Percentiles rank a stretch among this genome's conserved stretches.
Conservation (phyloP, 1,140 invertebrate genomes). For the Ladona fulva region DNA sequence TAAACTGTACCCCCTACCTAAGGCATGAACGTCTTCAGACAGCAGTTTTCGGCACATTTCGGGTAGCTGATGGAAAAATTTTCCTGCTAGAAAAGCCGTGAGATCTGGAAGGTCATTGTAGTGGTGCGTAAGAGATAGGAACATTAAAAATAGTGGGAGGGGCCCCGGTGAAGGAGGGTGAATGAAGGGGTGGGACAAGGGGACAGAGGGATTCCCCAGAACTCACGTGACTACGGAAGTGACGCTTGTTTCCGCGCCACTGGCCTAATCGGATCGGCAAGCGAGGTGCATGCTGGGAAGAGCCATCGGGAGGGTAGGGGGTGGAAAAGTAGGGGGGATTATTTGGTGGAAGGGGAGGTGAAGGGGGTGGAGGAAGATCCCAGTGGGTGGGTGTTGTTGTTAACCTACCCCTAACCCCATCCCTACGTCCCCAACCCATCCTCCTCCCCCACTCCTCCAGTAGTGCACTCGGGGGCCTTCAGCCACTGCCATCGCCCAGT, state of each 20-base stretch:
- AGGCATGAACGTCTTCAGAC: too few species aligned
- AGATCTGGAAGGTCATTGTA: too few species aligned
- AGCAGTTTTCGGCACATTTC: too few species aligned
- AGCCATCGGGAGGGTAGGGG: not conserved
- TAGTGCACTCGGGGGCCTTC: not conserved
- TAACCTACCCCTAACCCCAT: not conserved
- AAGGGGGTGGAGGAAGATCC: not conserved
- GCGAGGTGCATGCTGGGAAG: not conserved
- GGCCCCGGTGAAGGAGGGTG: too few species aligned
- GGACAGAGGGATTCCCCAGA: not conserved
- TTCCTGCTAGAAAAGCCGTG: too few species aligned
- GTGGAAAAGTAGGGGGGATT: not conserved
- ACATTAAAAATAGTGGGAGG: too few species aligned
- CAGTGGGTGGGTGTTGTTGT: slow-evolving; percentile 2
- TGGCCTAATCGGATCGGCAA: slow-evolving; percentile 2
- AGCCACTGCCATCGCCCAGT: not conserved
- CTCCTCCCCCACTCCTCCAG: not conserved
- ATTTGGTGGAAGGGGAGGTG: not conserved
- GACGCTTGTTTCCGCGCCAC: not conserved
- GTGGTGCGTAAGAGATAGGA: too few species aligned
- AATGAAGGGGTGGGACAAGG: too few species aligned
- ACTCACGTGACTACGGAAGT: not conserved
- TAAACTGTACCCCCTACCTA: too few species aligned
- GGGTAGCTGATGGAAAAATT: too few species aligned
- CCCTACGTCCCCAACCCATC: not conserved